Evolutionary conservation across 2,113 vertebrate genomes (phyloP).

Genomic region (Raja brachyura): DNA sequence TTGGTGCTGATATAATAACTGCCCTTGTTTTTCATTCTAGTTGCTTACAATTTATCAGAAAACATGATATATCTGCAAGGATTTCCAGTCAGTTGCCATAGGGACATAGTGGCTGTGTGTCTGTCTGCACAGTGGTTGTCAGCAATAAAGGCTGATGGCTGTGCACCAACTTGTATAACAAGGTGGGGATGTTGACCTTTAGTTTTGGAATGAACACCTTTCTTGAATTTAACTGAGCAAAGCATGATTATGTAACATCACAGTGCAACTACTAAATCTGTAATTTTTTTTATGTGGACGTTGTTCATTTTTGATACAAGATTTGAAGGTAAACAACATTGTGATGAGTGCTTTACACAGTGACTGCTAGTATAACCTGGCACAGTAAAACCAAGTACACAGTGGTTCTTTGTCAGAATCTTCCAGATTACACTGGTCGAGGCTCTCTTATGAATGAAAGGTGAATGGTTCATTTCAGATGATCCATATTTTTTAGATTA

Average conservation of each 20-base stretch:
- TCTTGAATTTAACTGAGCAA: background rate
- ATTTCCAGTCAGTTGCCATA: slow-evolving; percentile 12
- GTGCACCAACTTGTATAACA: background rate
- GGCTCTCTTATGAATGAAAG: background rate
- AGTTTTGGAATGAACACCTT: background rate
- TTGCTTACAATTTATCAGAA: background rate
- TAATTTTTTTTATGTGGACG: background rate
- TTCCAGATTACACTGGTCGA: background rate
- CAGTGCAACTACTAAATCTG: slow-evolving; percentile 17
- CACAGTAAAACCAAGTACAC: background rate
- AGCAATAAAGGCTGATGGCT: background rate
- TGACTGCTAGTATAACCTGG: background rate
- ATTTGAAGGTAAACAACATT: slow-evolving; percentile 12
- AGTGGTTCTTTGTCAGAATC: slow-evolving; percentile 18
- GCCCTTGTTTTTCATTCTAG: background rate
- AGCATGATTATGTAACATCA: background rate
- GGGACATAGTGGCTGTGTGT: slow-evolving; percentile 8
- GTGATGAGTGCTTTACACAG: background rate
- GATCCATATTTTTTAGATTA: background rate
- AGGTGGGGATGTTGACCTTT: background rate
- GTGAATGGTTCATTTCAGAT: background rate
- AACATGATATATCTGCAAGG: background rate
- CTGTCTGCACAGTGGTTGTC: no score
- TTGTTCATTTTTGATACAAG: background rate
- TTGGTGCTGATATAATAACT: background rate